Conservation (phyloP, 2,888 invertebrate species). For the Dendrolimus pini region DNA sequence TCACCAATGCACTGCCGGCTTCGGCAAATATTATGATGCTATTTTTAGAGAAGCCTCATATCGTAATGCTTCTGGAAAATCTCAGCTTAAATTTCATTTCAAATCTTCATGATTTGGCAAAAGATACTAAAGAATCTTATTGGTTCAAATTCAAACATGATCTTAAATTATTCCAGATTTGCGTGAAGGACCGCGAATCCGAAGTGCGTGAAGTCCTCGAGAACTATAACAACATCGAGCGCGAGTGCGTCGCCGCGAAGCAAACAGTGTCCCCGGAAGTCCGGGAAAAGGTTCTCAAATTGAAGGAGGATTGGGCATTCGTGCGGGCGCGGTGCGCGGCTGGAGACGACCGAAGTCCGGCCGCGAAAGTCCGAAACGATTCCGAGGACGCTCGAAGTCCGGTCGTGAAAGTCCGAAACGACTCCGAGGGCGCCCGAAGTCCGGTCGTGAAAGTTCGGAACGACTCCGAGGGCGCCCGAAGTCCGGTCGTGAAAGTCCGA, state of each 20-base stretch:
- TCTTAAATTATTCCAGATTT: constrained; percentile 31
- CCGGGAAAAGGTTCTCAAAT: constrained; percentile 63
- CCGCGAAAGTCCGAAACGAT: constrained; percentile 1
- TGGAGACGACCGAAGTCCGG: constrained; percentile 3
- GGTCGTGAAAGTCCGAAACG: not conserved
- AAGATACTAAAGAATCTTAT: no score
- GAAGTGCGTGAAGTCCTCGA: constrained; percentile 79
- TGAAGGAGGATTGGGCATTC: constrained; percentile 69
- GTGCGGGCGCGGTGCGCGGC: constrained; percentile 32
- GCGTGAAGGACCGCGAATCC: constrained; percentile 71
- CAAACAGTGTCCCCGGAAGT: constrained; percentile 37
- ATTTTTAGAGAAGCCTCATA: no score
- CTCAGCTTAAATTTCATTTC: no score
- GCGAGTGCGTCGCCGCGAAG: constrained; percentile 50
- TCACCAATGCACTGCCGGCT: no score
- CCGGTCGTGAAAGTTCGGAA: not conserved
- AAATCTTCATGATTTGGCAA: no score
- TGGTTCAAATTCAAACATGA: no score
- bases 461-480: not conserved
- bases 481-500: not conserved
- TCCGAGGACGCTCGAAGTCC: not conserved
- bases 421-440: not conserved
- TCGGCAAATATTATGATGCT: no score
- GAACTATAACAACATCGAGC: constrained; percentile 79
- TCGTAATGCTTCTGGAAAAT: no score